These are phyloP conservation scores for Palythoa caribaeorum DNA, from an alignment of 92 coral and sea anemone species.

Conservation along the genomic window DNA sequence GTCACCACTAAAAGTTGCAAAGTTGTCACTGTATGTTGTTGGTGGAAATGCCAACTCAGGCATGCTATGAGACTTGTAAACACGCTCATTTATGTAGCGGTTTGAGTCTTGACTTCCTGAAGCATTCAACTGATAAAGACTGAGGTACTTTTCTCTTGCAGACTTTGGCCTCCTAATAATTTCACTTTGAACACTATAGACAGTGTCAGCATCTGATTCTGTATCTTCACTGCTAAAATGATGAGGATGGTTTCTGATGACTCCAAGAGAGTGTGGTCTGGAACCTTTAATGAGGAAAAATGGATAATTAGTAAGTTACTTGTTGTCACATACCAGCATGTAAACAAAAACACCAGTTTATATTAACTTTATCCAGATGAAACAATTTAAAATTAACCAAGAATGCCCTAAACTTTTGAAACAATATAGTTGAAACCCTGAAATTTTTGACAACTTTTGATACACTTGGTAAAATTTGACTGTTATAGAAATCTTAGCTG, in stretches of 20 bases:
- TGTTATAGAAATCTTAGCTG: too few species aligned
- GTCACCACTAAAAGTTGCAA: conserved; percentile 63
- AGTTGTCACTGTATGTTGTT: conserved; percentile 48
- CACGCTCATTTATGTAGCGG: conserved; percentile 22
- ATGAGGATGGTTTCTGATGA: conserved; percentile 52
- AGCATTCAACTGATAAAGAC: conserved; percentile 73
- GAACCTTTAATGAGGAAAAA: conserved; percentile 32
- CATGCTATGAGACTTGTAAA: conserved; percentile 83
- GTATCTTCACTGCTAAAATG: conserved; percentile 73
- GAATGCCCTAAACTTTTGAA: too few species aligned
- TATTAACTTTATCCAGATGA: too few species aligned
- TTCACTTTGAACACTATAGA: conserved; percentile 81
- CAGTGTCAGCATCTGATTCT: conserved; percentile 85
- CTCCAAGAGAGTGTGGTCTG: conserved; percentile 69
- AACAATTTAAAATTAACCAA: too few species aligned
- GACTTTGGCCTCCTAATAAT: conserved; percentile 72
- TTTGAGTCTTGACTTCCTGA: conserved; percentile 45
- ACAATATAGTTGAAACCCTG: too few species aligned
- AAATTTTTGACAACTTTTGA: too few species aligned
- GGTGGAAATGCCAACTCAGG: conserved; percentile 73
- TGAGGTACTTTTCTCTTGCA: conserved; percentile 78
- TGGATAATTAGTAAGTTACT: too few species aligned
- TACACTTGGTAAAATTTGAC: too few species aligned
- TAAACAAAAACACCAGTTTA: too few species aligned
- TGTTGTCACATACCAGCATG: too few species aligned